Evolutionary conservation across 2,888 invertebrate species (phyloP).

Genomic region (Notodonta ziczac): DNA sequence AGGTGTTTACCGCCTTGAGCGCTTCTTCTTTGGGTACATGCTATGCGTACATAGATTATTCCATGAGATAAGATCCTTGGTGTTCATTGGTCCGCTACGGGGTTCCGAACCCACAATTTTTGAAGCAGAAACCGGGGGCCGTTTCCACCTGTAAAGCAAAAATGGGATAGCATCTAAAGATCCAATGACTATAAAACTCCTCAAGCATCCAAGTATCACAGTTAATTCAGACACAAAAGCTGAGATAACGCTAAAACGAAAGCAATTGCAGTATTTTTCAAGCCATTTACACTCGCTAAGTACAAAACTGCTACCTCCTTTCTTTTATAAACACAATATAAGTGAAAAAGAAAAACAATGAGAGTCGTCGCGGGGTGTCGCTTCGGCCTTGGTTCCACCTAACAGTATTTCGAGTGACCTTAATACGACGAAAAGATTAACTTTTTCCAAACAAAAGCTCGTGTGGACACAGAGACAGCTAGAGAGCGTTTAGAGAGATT

Average conservation of each 20-base stretch:
- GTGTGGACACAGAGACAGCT: constrained; percentile 17
- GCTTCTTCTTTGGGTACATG: too few relatives aligned
- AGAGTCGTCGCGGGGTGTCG: constrained; percentile 10
- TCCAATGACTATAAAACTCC: constrained; percentile 1
- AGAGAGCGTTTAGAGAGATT: constrained; percentile 30
- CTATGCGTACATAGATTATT: too few relatives aligned
- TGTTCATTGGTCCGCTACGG: too few relatives aligned
- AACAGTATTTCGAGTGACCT: constrained; percentile 16
- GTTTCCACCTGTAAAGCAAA: too few relatives aligned
- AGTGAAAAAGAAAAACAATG: constrained; percentile 16
- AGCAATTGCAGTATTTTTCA: constrained; percentile 26
- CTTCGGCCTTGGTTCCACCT: constrained; percentile 7
- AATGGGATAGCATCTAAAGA: neutral
- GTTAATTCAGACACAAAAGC: constrained; percentile 2
- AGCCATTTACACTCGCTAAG: constrained; percentile 32
- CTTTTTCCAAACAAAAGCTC: constrained; percentile 36
- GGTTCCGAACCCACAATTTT: too few relatives aligned
- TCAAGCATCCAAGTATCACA: constrained; percentile 5
- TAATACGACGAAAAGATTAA: constrained; percentile 24
- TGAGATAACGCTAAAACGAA: constrained; percentile 14
- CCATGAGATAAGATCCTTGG: too few relatives aligned
- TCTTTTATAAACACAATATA: constrained; percentile 22
- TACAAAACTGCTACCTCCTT: constrained; percentile 18
- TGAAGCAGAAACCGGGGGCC: too few relatives aligned
- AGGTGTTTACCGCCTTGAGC: too few relatives aligned